These are phyloP conservation scores for Phalanger gymnotis DNA, from an alignment of 2,797 vertebrate genomes.

Conservation along the genomic window DNA sequence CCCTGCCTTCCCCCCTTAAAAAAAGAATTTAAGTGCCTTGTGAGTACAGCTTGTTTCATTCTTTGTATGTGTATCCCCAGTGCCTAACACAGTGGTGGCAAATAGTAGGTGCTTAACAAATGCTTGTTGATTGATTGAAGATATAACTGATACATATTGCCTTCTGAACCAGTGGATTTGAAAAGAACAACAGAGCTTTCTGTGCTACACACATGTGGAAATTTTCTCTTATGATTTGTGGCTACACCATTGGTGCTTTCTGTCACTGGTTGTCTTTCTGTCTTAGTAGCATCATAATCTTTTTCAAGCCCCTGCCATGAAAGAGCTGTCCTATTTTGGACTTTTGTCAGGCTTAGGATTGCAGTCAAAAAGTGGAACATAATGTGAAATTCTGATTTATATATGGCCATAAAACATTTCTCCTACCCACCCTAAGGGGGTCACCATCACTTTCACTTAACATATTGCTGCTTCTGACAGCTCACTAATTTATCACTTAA, in stretches of 20 bases:
- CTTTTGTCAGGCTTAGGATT: neutral
- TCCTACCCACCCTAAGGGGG: neutral
- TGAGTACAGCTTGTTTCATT: neutral
- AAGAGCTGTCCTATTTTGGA: slow-evolving; percentile 4
- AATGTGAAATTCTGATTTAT: neutral
- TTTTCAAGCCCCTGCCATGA: slow-evolving; percentile 1
- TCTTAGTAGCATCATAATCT: neutral
- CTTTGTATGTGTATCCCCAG: neutral
- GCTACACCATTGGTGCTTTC: neutral
- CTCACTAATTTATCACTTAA: slow-evolving; percentile 28
- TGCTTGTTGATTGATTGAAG: neutral
- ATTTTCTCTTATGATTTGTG: neutral
- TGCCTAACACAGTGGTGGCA: neutral
- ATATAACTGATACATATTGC: neutral
- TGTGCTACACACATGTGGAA: neutral
- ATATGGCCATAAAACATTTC: slow-evolving; percentile 17
- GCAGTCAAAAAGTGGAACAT: neutral
- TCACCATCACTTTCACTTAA: neutral
- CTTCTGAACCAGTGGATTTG: neutral
- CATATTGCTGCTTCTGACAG: neutral
- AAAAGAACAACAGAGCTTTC: neutral
- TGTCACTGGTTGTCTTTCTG: neutral
- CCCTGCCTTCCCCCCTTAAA: too few relatives aligned
- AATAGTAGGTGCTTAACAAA: neutral
- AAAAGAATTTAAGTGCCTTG: neutral